phyloP scores from a whole-genome alignment of 2,113 vertebrate genomes.

The Rhinichthys klamathensis region DNA sequence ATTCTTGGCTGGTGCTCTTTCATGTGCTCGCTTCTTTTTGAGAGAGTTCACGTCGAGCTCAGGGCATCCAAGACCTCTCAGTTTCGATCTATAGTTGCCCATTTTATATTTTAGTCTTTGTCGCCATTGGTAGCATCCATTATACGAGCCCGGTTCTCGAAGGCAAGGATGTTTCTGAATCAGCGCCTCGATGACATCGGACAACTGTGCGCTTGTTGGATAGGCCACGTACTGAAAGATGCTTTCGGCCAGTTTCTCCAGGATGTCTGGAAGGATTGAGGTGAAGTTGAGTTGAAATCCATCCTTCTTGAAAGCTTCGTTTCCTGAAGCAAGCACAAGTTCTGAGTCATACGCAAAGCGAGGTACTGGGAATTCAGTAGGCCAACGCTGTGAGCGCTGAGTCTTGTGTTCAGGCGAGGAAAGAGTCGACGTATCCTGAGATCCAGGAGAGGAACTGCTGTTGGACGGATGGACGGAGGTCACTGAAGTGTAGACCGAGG shows the following conservation, averaged over 20 bases:
- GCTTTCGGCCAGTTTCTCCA: slow-evolving; percentile 53
- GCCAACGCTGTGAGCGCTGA: slow-evolving; percentile 29
- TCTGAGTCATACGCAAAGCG: slow-evolving; percentile 50
- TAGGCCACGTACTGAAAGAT: slow-evolving; percentile 57
- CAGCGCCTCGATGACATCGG: slow-evolving; percentile 39
- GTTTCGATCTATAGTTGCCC: slow-evolving; percentile 54
- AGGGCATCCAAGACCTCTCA: slow-evolving; percentile 45
- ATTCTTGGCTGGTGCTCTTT: slow-evolving; percentile 25
- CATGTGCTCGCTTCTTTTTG: slow-evolving; percentile 40
- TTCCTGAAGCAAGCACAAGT: slow-evolving; percentile 50
- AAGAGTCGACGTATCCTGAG: slow-evolving; percentile 24
- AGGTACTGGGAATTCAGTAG: slow-evolving; percentile 51
- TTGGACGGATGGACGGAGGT: not conserved
- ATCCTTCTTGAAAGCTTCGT: slow-evolving; percentile 44
- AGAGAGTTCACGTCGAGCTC: slow-evolving; percentile 52
- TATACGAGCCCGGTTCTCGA: slow-evolving; percentile 50
- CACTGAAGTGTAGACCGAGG: not conserved
- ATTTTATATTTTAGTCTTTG: slow-evolving; percentile 56
- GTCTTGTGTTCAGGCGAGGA: slow-evolving; percentile 41
- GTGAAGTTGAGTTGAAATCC: slow-evolving; percentile 46
- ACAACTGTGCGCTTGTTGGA: slow-evolving; percentile 33
- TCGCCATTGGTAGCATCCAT: slow-evolving; percentile 47
- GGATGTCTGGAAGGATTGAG: slow-evolving; percentile 46
- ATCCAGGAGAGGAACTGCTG: slow-evolving; percentile 32
- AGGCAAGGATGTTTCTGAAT: slow-evolving; percentile 56